phyloP scores from a whole-genome alignment of 2,797 vertebrate genomes.

The Melanotaenia maccullochi region DNA sequence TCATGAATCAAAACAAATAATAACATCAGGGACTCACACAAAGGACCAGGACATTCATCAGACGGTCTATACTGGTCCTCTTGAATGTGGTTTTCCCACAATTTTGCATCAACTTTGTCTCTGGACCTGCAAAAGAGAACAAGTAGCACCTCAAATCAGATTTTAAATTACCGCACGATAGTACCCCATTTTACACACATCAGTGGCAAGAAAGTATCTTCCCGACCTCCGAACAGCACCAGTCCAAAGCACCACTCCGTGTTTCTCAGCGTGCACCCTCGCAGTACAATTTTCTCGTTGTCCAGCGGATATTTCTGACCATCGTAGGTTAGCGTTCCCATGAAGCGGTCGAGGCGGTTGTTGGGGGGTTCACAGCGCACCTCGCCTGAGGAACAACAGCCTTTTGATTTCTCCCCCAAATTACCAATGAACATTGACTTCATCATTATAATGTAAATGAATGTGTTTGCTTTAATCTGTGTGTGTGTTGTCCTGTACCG shows the following conservation, averaged over 20 bases:
- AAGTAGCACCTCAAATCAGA: background rate
- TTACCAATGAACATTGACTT: background rate
- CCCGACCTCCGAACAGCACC: constrained; percentile 91
- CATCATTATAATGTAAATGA: too few species aligned
- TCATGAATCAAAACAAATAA: background rate
- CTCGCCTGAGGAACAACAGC: constrained; percentile 80
- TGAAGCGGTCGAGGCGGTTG: constrained; percentile 92
- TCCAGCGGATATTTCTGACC: constrained; percentile 88
- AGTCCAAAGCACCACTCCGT: constrained; percentile 96
- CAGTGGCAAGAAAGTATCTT: too few species aligned
- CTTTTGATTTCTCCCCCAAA: background rate
- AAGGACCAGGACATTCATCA: constrained; percentile 93
- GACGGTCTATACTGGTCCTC: constrained; percentile 91
- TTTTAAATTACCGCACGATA: background rate
- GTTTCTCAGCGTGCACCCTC: constrained; percentile 94
- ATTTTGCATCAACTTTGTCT: constrained; percentile 98
- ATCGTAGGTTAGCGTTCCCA: constrained; percentile 83
- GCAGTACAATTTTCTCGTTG: constrained; percentile 90
- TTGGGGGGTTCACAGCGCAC: constrained; percentile 92
- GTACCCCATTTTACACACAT: too few species aligned
- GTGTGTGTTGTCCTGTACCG: background rate
- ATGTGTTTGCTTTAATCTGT: too few species aligned
- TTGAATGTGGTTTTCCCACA: constrained; percentile 92
- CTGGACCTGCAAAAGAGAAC: constrained; percentile 86
- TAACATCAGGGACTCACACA: constrained; percentile 84